Evolutionary conservation across 2,797 vertebrate genomes (phyloP), one percentile per base, ranked within the genome.

Genomic region (Pseudochaenichthys georgianus): DNA sequence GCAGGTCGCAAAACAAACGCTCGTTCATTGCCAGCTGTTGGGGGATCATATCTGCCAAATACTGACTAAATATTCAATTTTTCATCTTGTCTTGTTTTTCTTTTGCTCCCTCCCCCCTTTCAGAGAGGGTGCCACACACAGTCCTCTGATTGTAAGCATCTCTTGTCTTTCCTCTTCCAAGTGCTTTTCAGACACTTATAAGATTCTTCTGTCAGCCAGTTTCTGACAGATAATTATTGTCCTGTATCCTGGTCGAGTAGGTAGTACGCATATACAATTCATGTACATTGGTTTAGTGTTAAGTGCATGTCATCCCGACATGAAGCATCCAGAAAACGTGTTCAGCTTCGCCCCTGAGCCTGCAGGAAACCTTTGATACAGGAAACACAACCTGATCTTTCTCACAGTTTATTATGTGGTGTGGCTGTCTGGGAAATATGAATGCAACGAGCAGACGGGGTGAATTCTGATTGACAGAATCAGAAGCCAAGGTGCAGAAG

Each of bases 11-110:
- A 89, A 87, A 87, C 80, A 85, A 92, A 85, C 13, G 60, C 54
- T 82, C 66, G 73, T 83, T 77, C 71, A 63, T 16, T 55, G 63
- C 75, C 85, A 89, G 86, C 79, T 88, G 83, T 87, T 92, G 67
- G 59, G 72, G 65, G 80, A 81, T 81, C 67, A 62, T 55, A 69
- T 83, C 70, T 69, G 77, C 67, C 16, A 64, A 84, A 81, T 70
- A 67, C 61, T 19, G 17, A 63, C 73, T 50, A 28, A 71, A 41
- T 64, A 64, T 83, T 66, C 1, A 0, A 46, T 73, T 74, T 77
- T 54, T 73, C 16, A 41, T 69, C 6, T 23, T 4, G 17, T 67
- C 17, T 61, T 47, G 31, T 17, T 63, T 12, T n/a, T 61, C 31
- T 3, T 65, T 70, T 63, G 21, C 6, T 8, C 31, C 43, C 38